A percentile compares a stretch with the other conserved stretches of the same genome.
phyloP scores from a whole-genome alignment of 1,140 invertebrate genomes.

The Leptinotarsa texana region DNA sequence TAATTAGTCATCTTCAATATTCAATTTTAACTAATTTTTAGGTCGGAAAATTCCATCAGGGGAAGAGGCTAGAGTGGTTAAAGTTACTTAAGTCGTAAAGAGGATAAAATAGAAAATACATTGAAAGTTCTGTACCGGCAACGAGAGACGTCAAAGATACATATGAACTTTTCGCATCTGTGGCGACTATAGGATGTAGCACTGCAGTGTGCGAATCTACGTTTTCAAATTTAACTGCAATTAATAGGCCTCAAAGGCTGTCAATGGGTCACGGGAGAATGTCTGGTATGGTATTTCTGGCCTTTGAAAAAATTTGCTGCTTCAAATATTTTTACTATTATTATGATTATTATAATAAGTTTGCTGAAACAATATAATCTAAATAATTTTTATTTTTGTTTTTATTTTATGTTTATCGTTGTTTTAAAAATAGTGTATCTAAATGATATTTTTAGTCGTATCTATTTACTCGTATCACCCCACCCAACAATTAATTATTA shows the following conservation, averaged over 20 bases:
- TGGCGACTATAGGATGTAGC: conserved; percentile 42
- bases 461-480: conserved; percentile 1
- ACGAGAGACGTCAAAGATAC: conserved; percentile 40
- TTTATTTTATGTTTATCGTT: too few species aligned
- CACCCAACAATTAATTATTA: conserved; percentile 12
- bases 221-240: conserved; percentile 14
- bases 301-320: too few species aligned
- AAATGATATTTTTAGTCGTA: too few species aligned
- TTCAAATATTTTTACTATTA: too few species aligned
- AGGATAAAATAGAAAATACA: not conserved
- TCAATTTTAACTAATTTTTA: not conserved
- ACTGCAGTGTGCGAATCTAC: conserved; percentile 36
- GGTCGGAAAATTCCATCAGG: not conserved
- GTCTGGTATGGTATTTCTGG: too few species aligned
- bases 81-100: not conserved
- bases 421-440: too few species aligned
- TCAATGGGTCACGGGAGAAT: too few species aligned
- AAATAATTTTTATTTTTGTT: too few species aligned
- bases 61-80: not conserved
- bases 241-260: conserved; percentile 10
- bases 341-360: too few species aligned
- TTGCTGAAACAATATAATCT: too few species aligned
- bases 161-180: conserved; percentile 44
- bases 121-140: not conserved
- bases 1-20: not conserved